Evolutionary conservation across 2,888 invertebrate species (phyloP).

Genomic region (Mantis religiosa): DNA sequence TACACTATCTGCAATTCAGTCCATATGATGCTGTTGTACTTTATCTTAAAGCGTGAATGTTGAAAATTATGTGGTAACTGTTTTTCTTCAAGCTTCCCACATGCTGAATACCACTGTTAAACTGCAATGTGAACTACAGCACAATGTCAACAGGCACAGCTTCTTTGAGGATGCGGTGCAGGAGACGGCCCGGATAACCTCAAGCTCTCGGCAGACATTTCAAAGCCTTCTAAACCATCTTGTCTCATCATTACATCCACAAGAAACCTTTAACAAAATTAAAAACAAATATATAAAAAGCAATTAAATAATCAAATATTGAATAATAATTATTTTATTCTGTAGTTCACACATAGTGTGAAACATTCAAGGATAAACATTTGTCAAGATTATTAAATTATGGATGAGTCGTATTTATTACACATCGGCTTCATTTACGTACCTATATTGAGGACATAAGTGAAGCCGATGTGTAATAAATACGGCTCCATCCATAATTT

Average conservation of each 20-base stretch:
- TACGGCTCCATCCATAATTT: too few species aligned
- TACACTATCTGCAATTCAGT: neutral
- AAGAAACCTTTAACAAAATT: slow-evolving; percentile 39
- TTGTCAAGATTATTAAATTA: neutral
- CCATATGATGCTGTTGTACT: neutral
- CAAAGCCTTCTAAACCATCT: slow-evolving; percentile 35
- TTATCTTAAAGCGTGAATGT: neutral
- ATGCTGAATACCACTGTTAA: neutral
- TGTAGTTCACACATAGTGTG: neutral
- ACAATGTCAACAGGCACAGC: slow-evolving; percentile 26
- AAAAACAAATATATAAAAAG: neutral
- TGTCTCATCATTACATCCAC: slow-evolving; percentile 44
- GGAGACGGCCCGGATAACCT: slow-evolving; percentile 27
- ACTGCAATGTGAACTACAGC: neutral
- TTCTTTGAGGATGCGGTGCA: neutral
- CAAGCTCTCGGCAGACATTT: slow-evolving; percentile 26
- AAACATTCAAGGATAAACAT: slow-evolving; percentile 6
- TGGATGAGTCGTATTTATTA: too few species aligned
- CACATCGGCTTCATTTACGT: too few species aligned
- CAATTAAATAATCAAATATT: neutral
- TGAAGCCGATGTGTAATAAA: too few species aligned
- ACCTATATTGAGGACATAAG: too few species aligned
- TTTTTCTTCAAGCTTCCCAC: neutral
- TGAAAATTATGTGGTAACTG: neutral
- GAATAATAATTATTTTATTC: neutral